A percentile compares a stretch with the other conserved stretches of the same genome.
phyloP scores from a whole-genome alignment of 2,797 vertebrate genomes.

The Pachyuromys duprasi region DNA sequence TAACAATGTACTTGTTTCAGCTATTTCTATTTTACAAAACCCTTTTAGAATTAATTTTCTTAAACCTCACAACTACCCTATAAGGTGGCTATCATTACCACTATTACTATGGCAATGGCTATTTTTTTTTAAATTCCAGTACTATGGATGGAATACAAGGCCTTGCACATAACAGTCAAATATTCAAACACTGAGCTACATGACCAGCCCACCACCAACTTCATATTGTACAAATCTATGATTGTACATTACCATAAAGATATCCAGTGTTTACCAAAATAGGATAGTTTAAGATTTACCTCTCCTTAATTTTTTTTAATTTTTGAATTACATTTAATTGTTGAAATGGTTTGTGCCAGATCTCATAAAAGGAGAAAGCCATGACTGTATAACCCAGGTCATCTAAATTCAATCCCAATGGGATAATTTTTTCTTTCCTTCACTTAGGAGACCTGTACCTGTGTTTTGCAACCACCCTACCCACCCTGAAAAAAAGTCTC shows the following conservation, averaged over 20 bases:
- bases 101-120: background rate
- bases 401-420: background rate
- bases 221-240: background rate
- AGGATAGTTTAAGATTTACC: background rate
- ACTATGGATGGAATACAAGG: background rate
- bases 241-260: background rate
- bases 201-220: background rate
- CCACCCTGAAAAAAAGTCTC: background rate
- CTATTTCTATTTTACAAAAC: slow-evolving; percentile 31
- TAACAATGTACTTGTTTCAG: slow-evolving; percentile 7
- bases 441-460: slow-evolving; percentile 4
- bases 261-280: background rate
- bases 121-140: background rate
- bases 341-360: slow-evolving; percentile 40
- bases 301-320: background rate
- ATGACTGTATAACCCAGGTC: background rate
- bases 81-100: background rate
- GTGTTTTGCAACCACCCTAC: slow-evolving; percentile 26
- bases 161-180: background rate
- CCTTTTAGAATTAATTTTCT: slow-evolving; percentile 53
- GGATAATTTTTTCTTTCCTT: slow-evolving; percentile 16
- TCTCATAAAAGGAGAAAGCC: slow-evolving; percentile 9
- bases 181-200: background rate
- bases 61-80: slow-evolving; percentile 1
- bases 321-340: slow-evolving; percentile 17